These are phyloP conservation scores for Echeneis naucrates DNA, from an alignment of 2,797 vertebrate species.

Conservation along the genomic window DNA sequence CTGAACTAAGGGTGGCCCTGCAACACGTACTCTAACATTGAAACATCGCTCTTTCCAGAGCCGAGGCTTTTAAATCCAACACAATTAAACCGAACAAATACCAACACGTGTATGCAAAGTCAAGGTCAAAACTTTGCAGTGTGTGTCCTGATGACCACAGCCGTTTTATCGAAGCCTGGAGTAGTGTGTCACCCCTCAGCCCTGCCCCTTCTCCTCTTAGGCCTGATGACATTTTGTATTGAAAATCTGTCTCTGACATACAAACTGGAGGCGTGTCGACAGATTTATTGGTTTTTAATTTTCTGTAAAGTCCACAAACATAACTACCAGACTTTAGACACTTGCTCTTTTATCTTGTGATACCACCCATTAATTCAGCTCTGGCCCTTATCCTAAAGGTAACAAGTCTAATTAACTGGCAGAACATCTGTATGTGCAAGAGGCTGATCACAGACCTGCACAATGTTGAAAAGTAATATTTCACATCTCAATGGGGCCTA, in stretches of 20 bases:
- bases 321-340: not conserved
- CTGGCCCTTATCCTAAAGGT: no score
- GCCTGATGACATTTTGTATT: not conserved
- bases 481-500: not conserved
- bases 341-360: not conserved
- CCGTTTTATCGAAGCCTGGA: not conserved
- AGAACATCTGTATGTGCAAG: not conserved
- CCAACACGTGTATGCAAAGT: not conserved
- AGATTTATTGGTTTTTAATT: not conserved
- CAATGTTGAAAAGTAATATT: not conserved
- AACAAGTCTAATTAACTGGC: not conserved
- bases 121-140: not conserved
- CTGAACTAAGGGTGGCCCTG: no score
- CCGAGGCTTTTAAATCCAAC: not conserved
- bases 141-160: no score
- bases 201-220: not conserved
- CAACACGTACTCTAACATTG: conserved; percentile 26
- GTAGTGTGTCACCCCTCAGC: not conserved
- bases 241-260: not conserved
- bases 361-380: not conserved
- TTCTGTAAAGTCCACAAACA: not conserved
- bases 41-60: not conserved
- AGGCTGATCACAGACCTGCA: not conserved
- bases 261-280: not conserved
- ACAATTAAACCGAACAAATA: not conserved